Evolutionary conservation across 2,113 vertebrate genomes (phyloP).

Genomic region (Platysternon megacephalum): DNA sequence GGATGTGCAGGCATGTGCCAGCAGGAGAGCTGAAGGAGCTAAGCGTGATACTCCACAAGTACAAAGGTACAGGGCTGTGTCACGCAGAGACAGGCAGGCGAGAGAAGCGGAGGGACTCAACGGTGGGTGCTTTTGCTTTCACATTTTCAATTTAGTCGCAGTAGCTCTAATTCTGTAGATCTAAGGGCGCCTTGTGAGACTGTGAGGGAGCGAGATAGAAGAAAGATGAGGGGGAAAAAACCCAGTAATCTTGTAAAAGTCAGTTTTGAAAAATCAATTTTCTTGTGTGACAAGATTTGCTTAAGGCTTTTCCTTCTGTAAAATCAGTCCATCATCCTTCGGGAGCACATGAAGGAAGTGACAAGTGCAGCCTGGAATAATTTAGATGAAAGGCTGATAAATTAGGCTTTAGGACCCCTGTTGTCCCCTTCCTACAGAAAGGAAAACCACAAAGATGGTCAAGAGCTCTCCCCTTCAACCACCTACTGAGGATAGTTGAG

Average conservation of each 20-base stretch:
- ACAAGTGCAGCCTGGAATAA: conserved; percentile 57
- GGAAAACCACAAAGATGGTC: background rate
- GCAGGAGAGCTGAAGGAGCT: background rate
- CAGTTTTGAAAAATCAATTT: conserved; percentile 77
- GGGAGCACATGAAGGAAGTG: conserved; percentile 53
- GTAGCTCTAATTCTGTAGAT: conserved; percentile 70
- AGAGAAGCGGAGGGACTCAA: background rate
- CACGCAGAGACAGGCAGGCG: background rate
- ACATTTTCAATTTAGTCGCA: conserved; percentile 66
- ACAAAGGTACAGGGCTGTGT: rapidly evolving
- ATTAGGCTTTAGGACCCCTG: conserved; percentile 48
- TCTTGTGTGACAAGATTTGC: conserved; percentile 71
- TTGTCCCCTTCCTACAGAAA: background rate
- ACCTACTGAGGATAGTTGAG: background rate
- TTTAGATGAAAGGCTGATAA: conserved; percentile 72
- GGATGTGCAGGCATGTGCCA: background rate
- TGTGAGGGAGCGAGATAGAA: conserved; percentile 51
- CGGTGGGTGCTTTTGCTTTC: background rate
- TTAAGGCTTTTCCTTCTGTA: conserved; percentile 67
- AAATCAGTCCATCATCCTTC: conserved; percentile 72
- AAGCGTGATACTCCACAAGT: background rate
- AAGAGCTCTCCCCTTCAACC: background rate
- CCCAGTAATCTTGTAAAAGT: conserved; percentile 67
- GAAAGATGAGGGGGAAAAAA: conserved; percentile 27
- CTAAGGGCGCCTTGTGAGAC: conserved; percentile 61